Evolutionary conservation across 2,888 invertebrate genomes (phyloP), one percentile per base, ranked within the genome.

Genomic region (Hecatera dysodea): DNA sequence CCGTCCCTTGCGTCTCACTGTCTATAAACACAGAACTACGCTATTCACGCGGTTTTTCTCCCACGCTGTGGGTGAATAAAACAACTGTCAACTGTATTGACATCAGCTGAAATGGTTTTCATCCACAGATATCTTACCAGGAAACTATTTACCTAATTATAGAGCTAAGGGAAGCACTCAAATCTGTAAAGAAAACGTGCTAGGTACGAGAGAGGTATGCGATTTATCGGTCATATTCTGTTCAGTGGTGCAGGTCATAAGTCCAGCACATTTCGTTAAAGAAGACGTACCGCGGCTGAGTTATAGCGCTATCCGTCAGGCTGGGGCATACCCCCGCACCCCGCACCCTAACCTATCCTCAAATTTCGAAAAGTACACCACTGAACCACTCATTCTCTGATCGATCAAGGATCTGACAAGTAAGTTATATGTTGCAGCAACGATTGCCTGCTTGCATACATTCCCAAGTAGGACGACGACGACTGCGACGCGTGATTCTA

Each of bases 221-320:
- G n/a, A 17, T 24, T 22, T 17, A 4, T 44, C 19, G 44, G 22
- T 68, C 17, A 15, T 42, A 17, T 19, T 15, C 11, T 44, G 44
- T 56, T 56, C 56, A 63, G 48, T 17, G 19, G 61, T 36, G 15
- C 42, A 36, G 50, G 56, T 12, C 36, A 19, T 8, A 7, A 33
- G 60, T 29, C 27, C 24, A 42, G 29, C 9, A 24, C 36, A n/a
- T 24, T 48, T 19, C 33, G 36, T 60, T 60, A 22, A 64, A 39
- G 53, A 48, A 70, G 61, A 24, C n/a, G 27, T 19, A 48, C 39
- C n/a, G n/a, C n/a, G n/a, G n/a, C n/a, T n/a, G n/a, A n/a, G n/a
- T 86, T 84, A 86, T 79, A 65, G 77, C 68, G n/a, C 74, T 82
- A 85, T 87, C 72, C 80, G 81, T 85, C 78, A 80, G 78, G 65